A percentile compares a stretch with the other conserved stretches of the same genome.
Evolutionary conservation across 64 coral and sea anemone species (phyloP).

Genomic region (Anthopleura sola): DNA sequence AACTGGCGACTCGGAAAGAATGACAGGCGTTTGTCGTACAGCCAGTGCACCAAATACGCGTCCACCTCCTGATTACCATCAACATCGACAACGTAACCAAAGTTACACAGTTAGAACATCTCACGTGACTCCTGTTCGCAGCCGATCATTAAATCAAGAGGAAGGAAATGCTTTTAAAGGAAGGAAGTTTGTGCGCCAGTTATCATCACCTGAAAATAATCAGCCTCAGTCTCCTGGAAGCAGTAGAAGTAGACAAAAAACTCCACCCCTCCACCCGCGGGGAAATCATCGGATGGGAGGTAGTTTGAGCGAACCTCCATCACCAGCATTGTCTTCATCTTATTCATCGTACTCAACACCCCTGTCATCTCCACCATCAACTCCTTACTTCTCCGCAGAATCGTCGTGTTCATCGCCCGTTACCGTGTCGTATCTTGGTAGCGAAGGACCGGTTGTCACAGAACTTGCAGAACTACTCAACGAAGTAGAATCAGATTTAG

Average conservation of each 20-base stretch:
- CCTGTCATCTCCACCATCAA: conserved; percentile 42
- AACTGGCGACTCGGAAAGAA: conserved; percentile 3
- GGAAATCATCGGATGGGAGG: conserved; percentile 12
- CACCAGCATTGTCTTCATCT: conserved; percentile 57
- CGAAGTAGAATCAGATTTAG: conserved; percentile 44
- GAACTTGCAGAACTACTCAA: conserved; percentile 33
- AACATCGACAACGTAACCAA: conserved; percentile 14
- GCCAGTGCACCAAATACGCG: conserved; percentile 11
- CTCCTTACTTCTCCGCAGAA: conserved; percentile 41
- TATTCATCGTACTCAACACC: conserved; percentile 59
- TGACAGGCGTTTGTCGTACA: neutral
- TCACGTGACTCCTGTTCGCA: conserved; percentile 37
- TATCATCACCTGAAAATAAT: conserved; percentile 45
- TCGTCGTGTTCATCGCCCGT: conserved; percentile 45
- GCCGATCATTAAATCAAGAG: conserved; percentile 44
- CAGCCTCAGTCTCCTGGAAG: conserved; percentile 7
- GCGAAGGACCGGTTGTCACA: conserved; percentile 6
- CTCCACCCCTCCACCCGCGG: conserved; percentile 21
- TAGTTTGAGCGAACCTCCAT: conserved; percentile 38
- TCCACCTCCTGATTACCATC: conserved; percentile 9
- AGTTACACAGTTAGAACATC: conserved; percentile 1
- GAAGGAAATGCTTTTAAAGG: conserved; percentile 39
- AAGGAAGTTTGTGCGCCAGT: conserved; percentile 21
- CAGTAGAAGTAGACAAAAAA: conserved; percentile 38
- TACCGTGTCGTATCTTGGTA: conserved; percentile 41